These are phyloP conservation scores for Agrotis clavis DNA, from an alignment of 2,888 invertebrate species.

Conservation along the genomic window DNA sequence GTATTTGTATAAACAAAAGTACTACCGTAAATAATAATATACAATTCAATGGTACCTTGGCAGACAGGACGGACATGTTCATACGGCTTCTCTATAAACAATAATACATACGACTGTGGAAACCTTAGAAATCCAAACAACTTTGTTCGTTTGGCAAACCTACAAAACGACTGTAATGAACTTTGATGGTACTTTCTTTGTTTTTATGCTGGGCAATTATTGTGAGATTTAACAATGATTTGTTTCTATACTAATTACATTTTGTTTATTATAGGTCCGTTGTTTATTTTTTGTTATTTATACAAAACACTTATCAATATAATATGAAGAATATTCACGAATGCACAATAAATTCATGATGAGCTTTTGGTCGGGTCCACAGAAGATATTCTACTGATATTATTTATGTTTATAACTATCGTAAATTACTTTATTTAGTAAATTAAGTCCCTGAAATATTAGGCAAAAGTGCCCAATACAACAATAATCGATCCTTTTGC, in stretches of 20 bases:
- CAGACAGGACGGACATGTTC: slow-evolving; percentile 42
- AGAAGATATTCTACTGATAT: no score
- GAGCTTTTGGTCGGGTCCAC: no score
- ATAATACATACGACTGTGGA: slow-evolving; percentile 60
- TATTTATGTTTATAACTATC: no score
- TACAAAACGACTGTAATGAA: slow-evolving; percentile 43
- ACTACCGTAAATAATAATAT: neutral
- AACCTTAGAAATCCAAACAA: slow-evolving; percentile 59
- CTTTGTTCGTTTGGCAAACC: slow-evolving; percentile 55
- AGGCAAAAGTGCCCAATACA: no score
- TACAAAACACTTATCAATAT: no score
- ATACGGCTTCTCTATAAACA: slow-evolving; percentile 64
- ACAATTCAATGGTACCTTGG: slow-evolving; percentile 17
- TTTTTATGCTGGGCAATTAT: neutral
- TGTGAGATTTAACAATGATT: neutral
- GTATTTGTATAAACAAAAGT: neutral
- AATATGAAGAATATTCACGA: no score
- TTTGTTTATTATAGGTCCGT: neutral
- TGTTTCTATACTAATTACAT: neutral
- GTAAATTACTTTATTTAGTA: no score
- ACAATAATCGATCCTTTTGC: no score
- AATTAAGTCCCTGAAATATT: no score
- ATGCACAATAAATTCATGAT: no score
- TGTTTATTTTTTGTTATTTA: neutral
- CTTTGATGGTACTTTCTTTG: neutral